Conservation (phyloP, 2,797 vertebrate genomes). For the Macropodus opercularis region DNA sequence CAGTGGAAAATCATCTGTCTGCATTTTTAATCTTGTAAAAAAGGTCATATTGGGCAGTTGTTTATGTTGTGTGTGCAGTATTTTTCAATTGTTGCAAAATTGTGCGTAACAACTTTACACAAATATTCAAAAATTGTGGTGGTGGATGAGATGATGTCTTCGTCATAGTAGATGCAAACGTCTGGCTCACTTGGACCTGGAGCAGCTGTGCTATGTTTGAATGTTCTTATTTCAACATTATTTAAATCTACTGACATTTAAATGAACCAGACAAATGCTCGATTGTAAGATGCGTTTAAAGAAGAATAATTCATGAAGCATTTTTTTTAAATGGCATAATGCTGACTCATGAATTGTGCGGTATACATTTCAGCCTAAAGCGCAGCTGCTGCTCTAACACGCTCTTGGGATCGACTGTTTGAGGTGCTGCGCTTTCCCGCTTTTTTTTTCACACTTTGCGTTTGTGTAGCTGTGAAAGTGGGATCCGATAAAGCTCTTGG, state of each 20-base stretch:
- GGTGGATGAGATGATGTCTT: slow-evolving; percentile 19
- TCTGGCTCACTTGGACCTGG: slow-evolving; percentile 27
- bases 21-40: slow-evolving; percentile 15
- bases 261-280: slow-evolving; percentile 1
- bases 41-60: no score
- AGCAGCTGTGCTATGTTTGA: slow-evolving; percentile 40
- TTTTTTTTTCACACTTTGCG: slow-evolving; percentile 44
- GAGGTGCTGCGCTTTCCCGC: slow-evolving; percentile 13
- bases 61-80: no score
- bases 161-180: slow-evolving; percentile 11
- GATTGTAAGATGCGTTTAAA: slow-evolving; percentile 9
- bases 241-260: slow-evolving; percentile 16
- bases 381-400: slow-evolving; percentile 8
- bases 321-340: slow-evolving; percentile 1
- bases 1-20: slow-evolving; percentile 26
- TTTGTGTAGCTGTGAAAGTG: slow-evolving; percentile 59
- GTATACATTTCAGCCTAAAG: slow-evolving; percentile 18
- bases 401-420: slow-evolving; percentile 53
- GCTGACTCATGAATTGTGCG: not conserved
- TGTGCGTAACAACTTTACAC: no score
- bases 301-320: not conserved
- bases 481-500: slow-evolving; percentile 58
- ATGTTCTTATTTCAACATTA: slow-evolving; percentile 18
- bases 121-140: slow-evolving; percentile 1
- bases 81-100: no score